Evolutionary conservation across 2,888 invertebrate species (phyloP), one percentile per base, ranked within the genome.

Genomic region (Troglohyphantes excavatus): DNA sequence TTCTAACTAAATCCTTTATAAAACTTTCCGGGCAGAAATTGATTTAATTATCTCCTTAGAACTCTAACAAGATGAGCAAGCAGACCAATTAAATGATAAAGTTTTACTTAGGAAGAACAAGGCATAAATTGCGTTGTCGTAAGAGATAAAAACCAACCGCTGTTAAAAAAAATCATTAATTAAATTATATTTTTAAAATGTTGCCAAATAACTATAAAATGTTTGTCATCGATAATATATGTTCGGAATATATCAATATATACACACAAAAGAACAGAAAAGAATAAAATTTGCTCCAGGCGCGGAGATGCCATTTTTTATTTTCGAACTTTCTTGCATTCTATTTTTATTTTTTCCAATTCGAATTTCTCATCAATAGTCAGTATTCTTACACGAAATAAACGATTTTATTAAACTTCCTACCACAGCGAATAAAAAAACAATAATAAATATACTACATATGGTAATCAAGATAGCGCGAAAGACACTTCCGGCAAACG

Each of bases 381-480:
- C 61, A 61, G 23, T 43, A 23, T 9, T 19, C 68, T 9, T 21
- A 27, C 7, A 26, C 19, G 21, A 59, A 26, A 59, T 43, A 46
- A 61, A 78, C 17, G 19, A 39, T 27, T 70, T 72, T 59, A 72
- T 72, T 82, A 23, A 67, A 61, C 27, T 39, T 29, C 19, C 19
- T n/a, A n/a, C 21, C 9, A 72, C 53, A 13, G 27, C 23, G 23
- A 33, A 72, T 46, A 70, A 59, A 61, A 59, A 59, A 19, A 61
- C 53, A 5, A 39, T 33, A 29, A 23, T 17, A 59, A 29, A 68
- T n/a, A n/a, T 33, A 19, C 46, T 53, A 27, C 53, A 11, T 81
- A 68, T 68, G 53, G 72, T 82, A 39, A 72, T 82, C 61, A 43
- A 26, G 70, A 59, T 72, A 26, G 82, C 21, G 23, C 11, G 33